Evolutionary conservation across 2,888 invertebrate genomes (phyloP), one percentile per base, ranked within the genome.

Genomic region (Nemotelus nigrinus): DNA sequence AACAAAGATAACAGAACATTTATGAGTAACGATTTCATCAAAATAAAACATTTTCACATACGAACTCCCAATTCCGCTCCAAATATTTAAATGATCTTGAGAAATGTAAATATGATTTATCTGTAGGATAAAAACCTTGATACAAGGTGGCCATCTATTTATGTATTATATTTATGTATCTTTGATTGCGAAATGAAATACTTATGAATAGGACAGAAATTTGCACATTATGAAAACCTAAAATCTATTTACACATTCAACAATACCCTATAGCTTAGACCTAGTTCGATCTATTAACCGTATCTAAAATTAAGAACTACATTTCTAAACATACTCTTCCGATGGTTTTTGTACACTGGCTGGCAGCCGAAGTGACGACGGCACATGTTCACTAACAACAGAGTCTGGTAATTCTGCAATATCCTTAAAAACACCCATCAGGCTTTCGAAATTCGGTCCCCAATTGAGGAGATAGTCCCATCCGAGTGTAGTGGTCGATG

Each of bases 381-480:
- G 91, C 84, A 93, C 91, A 82, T 94, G 89, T 79, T 92, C 92
- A 82, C 92, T 92, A 43, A 92, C 92, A 44, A 92, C 92, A 68
- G 92, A 90, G 85, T 97, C 97, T 3, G 97, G 97, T 82, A 98
- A 88, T 88, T 97, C 96, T 65, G 97, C 97, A 83, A 98, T 97
- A 88, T 98, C 98, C 88, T 96, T 96, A 85, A 97, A 98, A 70
- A 98, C 98, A 45, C 97, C 97, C 80, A 96, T 96, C 85, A 98
- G 90, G 86, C 95, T 96, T 87, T 97, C 96, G 87, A 97, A 98
- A 88, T 96, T 97, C 41, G 97, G 96, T 6, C 97, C 97, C 97
- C 97, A 98, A 87, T 97, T 97, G 78, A 98, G 90, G 81, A 97
- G 88, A 85, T 97, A 96, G 85, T 98, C 97, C 96, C 97, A 97